Percentiles rank a stretch among this genome's conserved stretches.
phyloP scores from a whole-genome alignment of 2,113 vertebrate genomes.

The Xyrauchen texanus region DNA sequence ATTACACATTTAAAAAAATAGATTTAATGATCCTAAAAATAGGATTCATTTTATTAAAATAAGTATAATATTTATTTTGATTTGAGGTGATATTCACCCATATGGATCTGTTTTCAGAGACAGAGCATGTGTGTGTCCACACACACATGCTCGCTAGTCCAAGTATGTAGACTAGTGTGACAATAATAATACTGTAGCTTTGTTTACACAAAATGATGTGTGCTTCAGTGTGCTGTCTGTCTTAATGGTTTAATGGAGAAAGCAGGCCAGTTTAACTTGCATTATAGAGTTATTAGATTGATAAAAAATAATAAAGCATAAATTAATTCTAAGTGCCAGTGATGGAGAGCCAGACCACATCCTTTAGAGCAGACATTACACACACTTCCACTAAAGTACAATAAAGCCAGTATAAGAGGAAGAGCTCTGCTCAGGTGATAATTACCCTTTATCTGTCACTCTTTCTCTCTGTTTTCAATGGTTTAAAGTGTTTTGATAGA shows the following conservation, averaged over 20 bases:
- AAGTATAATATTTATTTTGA: no score
- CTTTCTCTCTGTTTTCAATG: no score
- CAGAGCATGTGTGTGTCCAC: not conserved
- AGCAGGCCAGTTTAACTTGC: constrained; percentile 16
- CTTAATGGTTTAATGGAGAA: constrained; percentile 33
- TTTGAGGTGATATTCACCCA: no score
- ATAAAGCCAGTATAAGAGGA: constrained; percentile 51
- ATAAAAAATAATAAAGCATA: constrained; percentile 53
- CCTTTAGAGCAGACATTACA: constrained; percentile 52
- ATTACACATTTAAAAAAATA: no score
- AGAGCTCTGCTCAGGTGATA: constrained; percentile 45
- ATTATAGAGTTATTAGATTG: constrained; percentile 57
- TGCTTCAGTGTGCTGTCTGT: not conserved
- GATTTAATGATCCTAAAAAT: no score
- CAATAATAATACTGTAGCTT: not conserved
- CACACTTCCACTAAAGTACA: not conserved
- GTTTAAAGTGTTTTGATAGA: no score
- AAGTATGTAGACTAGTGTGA: not conserved
- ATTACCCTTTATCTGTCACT: not conserved
- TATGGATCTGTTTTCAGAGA: no score
- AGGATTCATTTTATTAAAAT: no score
- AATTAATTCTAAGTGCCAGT: not conserved
- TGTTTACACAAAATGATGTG: not conserved
- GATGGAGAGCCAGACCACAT: constrained; percentile 28
- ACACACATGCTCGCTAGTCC: not conserved